Evolutionary conservation across 1,140 invertebrate species (phyloP), one percentile per base, ranked within the genome.

Genomic region (Drosophila bifasciata): DNA sequence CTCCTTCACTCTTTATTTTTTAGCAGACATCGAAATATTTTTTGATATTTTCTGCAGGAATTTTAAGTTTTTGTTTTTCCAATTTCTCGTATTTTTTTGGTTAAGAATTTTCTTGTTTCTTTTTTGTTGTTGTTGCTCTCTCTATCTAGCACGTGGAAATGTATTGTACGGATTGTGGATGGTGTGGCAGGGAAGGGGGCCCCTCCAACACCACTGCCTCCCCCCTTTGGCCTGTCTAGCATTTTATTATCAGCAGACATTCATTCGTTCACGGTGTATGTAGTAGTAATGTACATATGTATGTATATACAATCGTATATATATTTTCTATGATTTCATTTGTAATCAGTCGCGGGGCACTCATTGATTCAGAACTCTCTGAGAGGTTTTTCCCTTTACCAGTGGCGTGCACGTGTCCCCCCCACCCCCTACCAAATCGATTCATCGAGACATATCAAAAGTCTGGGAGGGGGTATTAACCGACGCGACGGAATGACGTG

Each of bases 1-100:
- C n/a, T n/a, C n/a, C n/a, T n/a, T n/a, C n/a, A 46, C 23, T 45
- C 0, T 28, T 8, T n/a, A n/a, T 36, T 58, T 25, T 60, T 21
- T 59, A 25, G 59, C 59, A 83, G 79, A 83, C 74, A 84, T 83
- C 70, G 72, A 75, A 66, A 67, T 11, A 68, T 68, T 70, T 83
- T 83, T 83, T 79, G 79, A 83, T 74, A 73, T 76, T 76, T 77
- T 68, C 39, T 53, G 64, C 61, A 45, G 66, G n/a, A 68, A 46
- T 52, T 39, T 39, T 62, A 4, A 36, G 44, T 69, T 49, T 46
- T 32, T 55, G 49, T 59, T 17, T 44, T 8, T 52, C 11, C 8
- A 13, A 13, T 32, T 57, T n/a, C 9, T 55, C 64, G 25, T 52
- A 11, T 71, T 62, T 48, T 57, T 79, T 64, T 62, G 39, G 39